These are phyloP conservation scores for Gorsachius goisagi DNA, from an alignment of 2,113 vertebrate species.

Conservation along the genomic window DNA sequence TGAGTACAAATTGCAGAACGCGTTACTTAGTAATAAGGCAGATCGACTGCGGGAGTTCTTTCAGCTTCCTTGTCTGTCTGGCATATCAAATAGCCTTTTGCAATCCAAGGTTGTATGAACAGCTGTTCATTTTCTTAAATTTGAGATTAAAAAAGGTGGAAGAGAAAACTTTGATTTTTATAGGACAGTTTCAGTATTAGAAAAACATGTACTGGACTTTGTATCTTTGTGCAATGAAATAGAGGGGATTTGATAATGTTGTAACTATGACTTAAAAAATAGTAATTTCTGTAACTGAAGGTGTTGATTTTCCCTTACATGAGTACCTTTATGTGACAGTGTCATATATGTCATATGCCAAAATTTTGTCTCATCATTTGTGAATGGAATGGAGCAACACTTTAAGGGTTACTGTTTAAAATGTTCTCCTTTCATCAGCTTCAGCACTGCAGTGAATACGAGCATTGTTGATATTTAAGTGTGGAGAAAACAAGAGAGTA, in stretches of 20 bases:
- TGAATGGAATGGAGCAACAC: conserved; percentile 25
- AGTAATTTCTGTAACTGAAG: not conserved
- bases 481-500: conserved; percentile 30
- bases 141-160: not conserved
- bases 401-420: conserved; percentile 39
- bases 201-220: not conserved
- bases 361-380: not conserved
- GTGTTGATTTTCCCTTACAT: not conserved
- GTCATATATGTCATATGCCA: not conserved
- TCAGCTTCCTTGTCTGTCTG: not conserved
- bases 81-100: not conserved
- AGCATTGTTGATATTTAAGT: conserved; percentile 51
- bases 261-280: not conserved
- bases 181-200: not conserved
- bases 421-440: conserved; percentile 33
- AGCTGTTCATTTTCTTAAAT: not conserved
- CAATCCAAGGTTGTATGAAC: not conserved
- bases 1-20: not conserved
- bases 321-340: not conserved
- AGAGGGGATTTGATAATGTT: not conserved
- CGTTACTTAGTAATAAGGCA: fast-evolving
- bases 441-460: conserved; percentile 48
- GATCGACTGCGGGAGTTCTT: not conserved
- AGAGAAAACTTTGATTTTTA: not conserved
- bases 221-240: not conserved